Conservation (phyloP, 2,797 vertebrate genomes). For the Lepidocolaptes lacrymiger region DNA sequence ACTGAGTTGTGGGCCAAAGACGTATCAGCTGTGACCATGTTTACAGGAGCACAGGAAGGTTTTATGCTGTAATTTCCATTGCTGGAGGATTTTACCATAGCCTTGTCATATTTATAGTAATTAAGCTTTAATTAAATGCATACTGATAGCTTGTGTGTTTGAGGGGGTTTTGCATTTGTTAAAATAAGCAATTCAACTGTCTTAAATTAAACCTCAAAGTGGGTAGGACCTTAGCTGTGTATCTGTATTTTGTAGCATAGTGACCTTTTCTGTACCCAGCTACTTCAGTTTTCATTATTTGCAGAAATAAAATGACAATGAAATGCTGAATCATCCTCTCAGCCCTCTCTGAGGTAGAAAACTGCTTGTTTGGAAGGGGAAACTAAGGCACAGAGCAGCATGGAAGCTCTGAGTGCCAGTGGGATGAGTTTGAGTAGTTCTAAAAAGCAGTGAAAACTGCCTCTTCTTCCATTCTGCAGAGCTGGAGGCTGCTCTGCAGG, state of each 20-base stretch:
- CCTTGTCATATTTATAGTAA: background rate
- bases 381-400: background rate
- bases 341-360: background rate
- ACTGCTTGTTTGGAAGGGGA: background rate
- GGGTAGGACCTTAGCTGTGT: background rate
- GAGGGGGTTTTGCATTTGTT: background rate
- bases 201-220: background rate
- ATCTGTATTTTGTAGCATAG: background rate
- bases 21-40: background rate
- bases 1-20: background rate
- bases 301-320: background rate
- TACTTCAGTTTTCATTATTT: rapidly evolving
- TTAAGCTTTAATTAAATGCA: background rate
- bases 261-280: background rate
- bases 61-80: background rate
- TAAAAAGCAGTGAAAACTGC: background rate
- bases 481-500: background rate
- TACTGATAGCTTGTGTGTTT: background rate
- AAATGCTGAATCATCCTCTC: background rate
- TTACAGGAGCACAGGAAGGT: background rate
- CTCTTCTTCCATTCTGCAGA: background rate
- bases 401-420: too few species aligned
- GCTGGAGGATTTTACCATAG: background rate
- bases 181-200: background rate
- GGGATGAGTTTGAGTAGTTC: background rate